Evolutionary conservation across 2,888 invertebrate genomes (phyloP).

Genomic region (Caenorhabditis sp.): DNA sequence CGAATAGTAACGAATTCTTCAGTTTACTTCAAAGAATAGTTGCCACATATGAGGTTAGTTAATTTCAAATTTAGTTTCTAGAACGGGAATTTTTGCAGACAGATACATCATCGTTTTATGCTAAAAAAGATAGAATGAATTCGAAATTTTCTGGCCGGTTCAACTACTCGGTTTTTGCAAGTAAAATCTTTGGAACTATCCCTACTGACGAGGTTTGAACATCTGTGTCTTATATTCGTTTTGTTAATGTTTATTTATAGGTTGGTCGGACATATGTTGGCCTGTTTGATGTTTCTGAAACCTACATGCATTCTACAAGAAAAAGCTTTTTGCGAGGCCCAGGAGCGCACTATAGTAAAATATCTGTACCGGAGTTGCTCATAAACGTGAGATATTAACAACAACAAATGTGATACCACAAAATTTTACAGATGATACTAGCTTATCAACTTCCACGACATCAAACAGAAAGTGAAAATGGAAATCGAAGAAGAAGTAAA

Average conservation of each 20-base stretch:
- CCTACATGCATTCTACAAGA: slow-evolving; percentile 17
- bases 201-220: slow-evolving; percentile 4
- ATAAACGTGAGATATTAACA: slow-evolving; percentile 8
- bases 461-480: slow-evolving; percentile 11
- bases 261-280: slow-evolving; percentile 12
- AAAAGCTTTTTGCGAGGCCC: slow-evolving; percentile 11
- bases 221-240: background rate
- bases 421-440: slow-evolving; percentile 19
- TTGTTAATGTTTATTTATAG: background rate
- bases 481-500: slow-evolving; percentile 6
- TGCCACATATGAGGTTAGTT: background rate
- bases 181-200: slow-evolving; percentile 26
- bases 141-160: slow-evolving; percentile 24
- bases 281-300: slow-evolving; percentile 10
- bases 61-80: background rate
- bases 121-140: slow-evolving; percentile 5
- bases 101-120: slow-evolving; percentile 14
- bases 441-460: slow-evolving; percentile 35
- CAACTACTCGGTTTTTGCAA: slow-evolving; percentile 21
- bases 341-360: slow-evolving; percentile 8
- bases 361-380: slow-evolving; percentile 23
- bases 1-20: too few relatives aligned
- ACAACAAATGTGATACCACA: background rate
- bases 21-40: background rate
- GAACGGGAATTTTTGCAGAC: slow-evolving; percentile 5